phyloP scores from a whole-genome alignment of 2,888 invertebrate species.

The Deilephila elpenor region DNA sequence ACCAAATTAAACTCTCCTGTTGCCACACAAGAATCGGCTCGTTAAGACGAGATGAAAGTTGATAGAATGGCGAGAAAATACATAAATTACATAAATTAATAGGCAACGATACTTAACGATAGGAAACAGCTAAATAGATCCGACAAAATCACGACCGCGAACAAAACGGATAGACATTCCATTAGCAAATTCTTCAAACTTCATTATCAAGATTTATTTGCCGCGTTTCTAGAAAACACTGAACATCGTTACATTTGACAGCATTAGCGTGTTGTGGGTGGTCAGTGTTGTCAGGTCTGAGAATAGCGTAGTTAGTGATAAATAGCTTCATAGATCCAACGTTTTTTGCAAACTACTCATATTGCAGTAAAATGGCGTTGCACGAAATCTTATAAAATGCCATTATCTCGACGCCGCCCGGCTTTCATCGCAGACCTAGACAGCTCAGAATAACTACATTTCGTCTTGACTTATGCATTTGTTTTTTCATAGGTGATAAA shows the following conservation, averaged over 20 bases:
- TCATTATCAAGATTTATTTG: constrained; percentile 20
- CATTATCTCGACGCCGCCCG: not conserved
- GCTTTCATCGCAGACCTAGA: no score
- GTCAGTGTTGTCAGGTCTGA: not conserved
- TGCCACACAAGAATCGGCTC: no score
- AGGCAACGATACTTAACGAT: not conserved
- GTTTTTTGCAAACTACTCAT: no score
- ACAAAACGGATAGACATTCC: not conserved
- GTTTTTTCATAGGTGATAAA: no score
- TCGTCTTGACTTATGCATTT: no score
- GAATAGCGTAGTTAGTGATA: constrained; percentile 1
- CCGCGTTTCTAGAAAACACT: constrained; percentile 1
- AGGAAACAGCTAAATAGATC: not conserved
- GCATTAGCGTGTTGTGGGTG: constrained; percentile 8
- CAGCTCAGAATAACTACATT: no score
- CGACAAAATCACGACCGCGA: not conserved
- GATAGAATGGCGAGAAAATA: no score
- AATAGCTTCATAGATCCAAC: not conserved
- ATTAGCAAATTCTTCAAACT: constrained; percentile 1
- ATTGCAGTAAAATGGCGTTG: not conserved
- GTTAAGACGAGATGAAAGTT: no score
- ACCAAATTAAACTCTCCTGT: no score
- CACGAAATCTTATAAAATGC: not conserved
- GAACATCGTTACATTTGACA: constrained; percentile 1
- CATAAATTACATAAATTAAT: no score